Base-by-base conservation (phyloP, 1,140 invertebrate species). In the Drosophila albomicans region DNA sequence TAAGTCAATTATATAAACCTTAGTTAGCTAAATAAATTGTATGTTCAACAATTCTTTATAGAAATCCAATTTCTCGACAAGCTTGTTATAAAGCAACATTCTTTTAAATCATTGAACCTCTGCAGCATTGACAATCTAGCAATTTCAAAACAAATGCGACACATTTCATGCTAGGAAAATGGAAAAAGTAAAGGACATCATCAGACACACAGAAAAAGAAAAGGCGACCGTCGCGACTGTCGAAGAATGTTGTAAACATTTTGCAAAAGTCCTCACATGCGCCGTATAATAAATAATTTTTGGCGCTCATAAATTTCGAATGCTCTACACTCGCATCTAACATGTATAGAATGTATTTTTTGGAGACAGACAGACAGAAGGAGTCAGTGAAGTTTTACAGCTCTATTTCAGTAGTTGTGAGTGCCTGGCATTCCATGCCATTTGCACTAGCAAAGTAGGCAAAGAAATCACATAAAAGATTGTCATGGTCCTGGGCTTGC, bases 391-490 rank as follows among this genome's bases (percentile, higher is more conserved):
- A 75, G 59, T 70, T 80, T 87, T 88, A 82, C 84, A 77, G 80
- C 84, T 78, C 77, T 54, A 79, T 74, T 82, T 46, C 64, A 32
- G 61, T 61, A 48, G 48, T 49, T 10, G 30, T 45, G 46, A 51
- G 16, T 61, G 62, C 70, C 56, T 68, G 46, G 49, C 65, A 62
- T 62, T 74, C 72, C 61, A 54, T 65, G 38, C 67, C 68, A 75
- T 71, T 75, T 71, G 68, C 73, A 75, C 59, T 72, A 71, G 13
- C 54, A 75, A 75, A 74, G 67, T 69, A 54, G 76, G 65, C 78
- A 70, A 75, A 82, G 84, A 76, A 88, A 88, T 87, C 84, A 73
- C 79, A 88, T 88, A 88, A 88, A 88, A 77, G 82, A 86, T 86
- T 77, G 79, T 82, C 82, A 81, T 71, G 75, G 74, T 70, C 49